Evolutionary conservation across 2,888 invertebrate genomes (phyloP).

Genomic region (Smittia aterrima): DNA sequence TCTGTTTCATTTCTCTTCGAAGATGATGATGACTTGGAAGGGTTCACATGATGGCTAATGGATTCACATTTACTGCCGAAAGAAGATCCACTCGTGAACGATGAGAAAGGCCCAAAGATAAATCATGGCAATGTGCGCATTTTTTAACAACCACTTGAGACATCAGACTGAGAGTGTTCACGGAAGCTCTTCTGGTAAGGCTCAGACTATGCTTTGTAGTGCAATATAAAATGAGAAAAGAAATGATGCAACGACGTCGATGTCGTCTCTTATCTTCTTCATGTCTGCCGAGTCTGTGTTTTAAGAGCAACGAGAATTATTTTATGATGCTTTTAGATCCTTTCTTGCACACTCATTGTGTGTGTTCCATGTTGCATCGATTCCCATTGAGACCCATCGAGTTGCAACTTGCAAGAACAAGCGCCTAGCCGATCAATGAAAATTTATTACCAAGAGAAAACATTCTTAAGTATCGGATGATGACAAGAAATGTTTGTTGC

Average conservation of each 20-base stretch:
- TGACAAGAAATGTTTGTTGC: not conserved
- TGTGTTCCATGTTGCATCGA: not conserved
- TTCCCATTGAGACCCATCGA: not conserved
- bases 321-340: conserved; percentile 16
- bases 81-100: not conserved
- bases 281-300: not conserved
- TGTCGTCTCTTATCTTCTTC: not conserved
- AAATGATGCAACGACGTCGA: not conserved
- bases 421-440: not conserved
- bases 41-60: conserved; percentile 2
- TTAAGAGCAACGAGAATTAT: not conserved
- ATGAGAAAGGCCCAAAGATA: too few species aligned
- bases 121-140: conserved; percentile 3
- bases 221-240: conserved; percentile 1
- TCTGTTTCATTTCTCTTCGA: conserved; percentile 8
- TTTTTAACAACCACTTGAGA: conserved; percentile 12
- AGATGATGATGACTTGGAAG: not conserved
- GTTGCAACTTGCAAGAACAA: not conserved
- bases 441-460: not conserved
- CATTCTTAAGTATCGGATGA: not conserved
- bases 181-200: not conserved
- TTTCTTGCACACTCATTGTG: not conserved
- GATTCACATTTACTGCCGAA: not conserved
- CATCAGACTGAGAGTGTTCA: conserved; percentile 1
- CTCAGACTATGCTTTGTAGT: not conserved